A percentile compares a stretch with the other conserved stretches of the same genome.
Conservation (phyloP, 2,797 vertebrate genomes). For the Mormyrus hasselquistii region DNA sequence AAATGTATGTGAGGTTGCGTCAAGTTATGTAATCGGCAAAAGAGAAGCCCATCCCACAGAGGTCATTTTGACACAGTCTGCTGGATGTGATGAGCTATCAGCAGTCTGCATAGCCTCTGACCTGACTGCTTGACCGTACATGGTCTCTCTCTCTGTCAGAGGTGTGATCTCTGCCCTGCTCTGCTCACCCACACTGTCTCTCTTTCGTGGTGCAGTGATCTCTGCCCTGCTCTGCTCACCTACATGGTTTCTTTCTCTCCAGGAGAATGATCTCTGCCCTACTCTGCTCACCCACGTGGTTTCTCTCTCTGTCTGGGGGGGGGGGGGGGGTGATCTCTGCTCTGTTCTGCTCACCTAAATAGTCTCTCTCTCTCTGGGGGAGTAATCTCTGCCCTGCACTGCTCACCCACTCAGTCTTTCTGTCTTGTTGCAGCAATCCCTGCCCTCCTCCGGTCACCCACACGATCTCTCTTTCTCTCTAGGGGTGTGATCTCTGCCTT, state of each 20-base stretch:
- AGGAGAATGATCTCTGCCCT: neutral
- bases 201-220: neutral
- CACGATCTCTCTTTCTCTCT: neutral
- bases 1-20: neutral
- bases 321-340: neutral
- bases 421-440: neutral
- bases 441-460: neutral
- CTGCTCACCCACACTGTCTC: neutral
- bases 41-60: neutral
- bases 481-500: neutral
- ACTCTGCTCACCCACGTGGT: neutral
- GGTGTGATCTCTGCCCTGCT: neutral
- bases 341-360: neutral
- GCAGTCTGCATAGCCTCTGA: neutral
- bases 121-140: neutral
- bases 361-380: neutral
- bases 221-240: neutral
- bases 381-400: neutral
- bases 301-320: neutral
- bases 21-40: neutral
- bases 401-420: neutral
- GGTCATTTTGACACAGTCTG: neutral
- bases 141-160: neutral
- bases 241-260: neutral
- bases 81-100: neutral